Conservation (phyloP, 2,113 vertebrate species). For the Arvicanthis niloticus region DNA sequence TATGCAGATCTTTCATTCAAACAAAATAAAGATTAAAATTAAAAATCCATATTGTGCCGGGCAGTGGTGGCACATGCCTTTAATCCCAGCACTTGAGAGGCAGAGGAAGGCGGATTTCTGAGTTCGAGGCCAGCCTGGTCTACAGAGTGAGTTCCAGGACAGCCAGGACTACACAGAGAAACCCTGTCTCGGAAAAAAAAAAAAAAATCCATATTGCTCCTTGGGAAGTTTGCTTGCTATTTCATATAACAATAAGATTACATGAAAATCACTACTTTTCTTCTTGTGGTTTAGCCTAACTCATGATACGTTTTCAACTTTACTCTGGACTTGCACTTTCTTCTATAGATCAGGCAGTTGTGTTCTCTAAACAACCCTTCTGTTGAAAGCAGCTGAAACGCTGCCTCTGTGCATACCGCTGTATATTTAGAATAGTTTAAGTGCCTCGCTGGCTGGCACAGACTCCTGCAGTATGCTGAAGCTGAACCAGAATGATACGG, state of each 20-base stretch:
- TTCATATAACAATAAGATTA: constrained; percentile 49
- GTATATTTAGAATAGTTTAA: constrained; percentile 1
- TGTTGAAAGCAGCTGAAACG: constrained; percentile 17
- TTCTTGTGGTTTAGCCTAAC: constrained; percentile 9
- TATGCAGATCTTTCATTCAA: background rate
- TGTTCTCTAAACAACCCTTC: background rate
- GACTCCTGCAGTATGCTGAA: background rate
- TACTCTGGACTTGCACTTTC: background rate
- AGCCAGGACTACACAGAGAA: no score
- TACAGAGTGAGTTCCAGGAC: no score
- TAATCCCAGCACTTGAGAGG: no score
- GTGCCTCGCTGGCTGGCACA: background rate
- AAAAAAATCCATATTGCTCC: background rate
- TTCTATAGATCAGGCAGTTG: background rate
- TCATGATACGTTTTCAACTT: background rate
- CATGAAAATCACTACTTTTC: constrained; percentile 17
- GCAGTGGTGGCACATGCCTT: no score
- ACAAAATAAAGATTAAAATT: background rate
- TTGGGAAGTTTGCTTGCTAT: background rate
- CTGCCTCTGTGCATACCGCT: background rate
- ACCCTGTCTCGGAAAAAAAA: no score
- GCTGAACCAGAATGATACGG: background rate
- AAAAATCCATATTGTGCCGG: background rate
- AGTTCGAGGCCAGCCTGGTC: no score
- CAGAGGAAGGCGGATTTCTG: no score